phyloP scores from a whole-genome alignment of 2,113 vertebrate species.

The Gobiocypris rarus region DNA sequence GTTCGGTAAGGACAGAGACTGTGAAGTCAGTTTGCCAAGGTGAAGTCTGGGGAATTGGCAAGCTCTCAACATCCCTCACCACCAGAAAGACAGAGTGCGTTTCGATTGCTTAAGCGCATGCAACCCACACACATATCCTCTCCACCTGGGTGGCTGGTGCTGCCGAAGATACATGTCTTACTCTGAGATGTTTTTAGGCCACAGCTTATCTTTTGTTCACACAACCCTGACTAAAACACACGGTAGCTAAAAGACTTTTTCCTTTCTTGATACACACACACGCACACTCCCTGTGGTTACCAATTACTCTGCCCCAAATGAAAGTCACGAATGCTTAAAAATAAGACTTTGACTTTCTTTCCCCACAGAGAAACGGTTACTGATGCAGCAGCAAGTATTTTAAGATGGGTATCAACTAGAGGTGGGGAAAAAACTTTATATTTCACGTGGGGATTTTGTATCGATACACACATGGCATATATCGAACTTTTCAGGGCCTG shows the following conservation, averaged over 20 bases:
- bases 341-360: neutral
- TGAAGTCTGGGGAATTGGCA: slow-evolving; percentile 35
- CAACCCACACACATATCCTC: slow-evolving; percentile 52
- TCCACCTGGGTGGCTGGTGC: slow-evolving; percentile 51
- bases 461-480: too few relatives aligned
- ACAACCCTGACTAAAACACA: slow-evolving; percentile 29
- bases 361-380: slow-evolving; percentile 4
- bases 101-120: slow-evolving; percentile 31
- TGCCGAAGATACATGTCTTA: slow-evolving; percentile 23
- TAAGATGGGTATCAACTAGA: neutral
- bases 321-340: neutral
- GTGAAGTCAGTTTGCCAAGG: slow-evolving; percentile 4
- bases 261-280: neutral
- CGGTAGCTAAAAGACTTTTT: slow-evolving; percentile 30
- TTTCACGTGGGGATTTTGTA: too few relatives aligned
- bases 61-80: slow-evolving; percentile 17
- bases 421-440: too few relatives aligned
- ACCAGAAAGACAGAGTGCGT: slow-evolving; percentile 34
- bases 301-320: slow-evolving; percentile 5
- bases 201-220: slow-evolving; percentile 37
- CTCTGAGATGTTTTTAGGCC: slow-evolving; percentile 51
- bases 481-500: too few relatives aligned
- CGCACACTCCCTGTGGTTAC: neutral
- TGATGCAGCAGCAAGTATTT: neutral
- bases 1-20: slow-evolving; percentile 26